Evolutionary conservation across 2,888 invertebrate genomes (phyloP).

Genomic region (Cyaniris semiargus): DNA sequence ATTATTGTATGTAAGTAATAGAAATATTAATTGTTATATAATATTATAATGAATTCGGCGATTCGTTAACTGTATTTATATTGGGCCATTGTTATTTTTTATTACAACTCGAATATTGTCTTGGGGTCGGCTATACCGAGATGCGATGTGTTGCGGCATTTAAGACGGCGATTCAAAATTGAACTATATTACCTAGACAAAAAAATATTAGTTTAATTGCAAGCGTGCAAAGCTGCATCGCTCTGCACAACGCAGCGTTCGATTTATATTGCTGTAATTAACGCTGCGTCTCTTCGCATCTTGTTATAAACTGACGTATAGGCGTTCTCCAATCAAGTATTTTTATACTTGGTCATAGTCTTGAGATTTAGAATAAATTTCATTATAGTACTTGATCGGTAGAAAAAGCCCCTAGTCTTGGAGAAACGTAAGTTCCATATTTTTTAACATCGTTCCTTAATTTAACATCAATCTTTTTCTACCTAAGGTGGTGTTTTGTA

Average conservation of each 20-base stretch:
- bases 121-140: neutral
- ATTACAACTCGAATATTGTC: neutral
- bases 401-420: neutral
- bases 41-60: neutral
- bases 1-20: conserved; percentile 22
- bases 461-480: conserved; percentile 1
- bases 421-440: neutral
- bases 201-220: neutral
- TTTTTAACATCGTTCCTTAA: neutral
- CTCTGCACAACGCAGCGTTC: no score
- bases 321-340: neutral
- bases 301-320: neutral
- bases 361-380: neutral
- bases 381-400: neutral
- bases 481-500: conserved; percentile 1
- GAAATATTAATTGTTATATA: conserved; percentile 23
- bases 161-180: neutral
- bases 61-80: conserved; percentile 12
- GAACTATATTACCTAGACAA: neutral
- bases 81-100: conserved; percentile 21
- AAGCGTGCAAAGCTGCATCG: no score
- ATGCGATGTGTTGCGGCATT: neutral
- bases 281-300: neutral
- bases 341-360: neutral
- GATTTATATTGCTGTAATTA: neutral